Conservation (phyloP, 2,113 vertebrate species). For the Urocolius indicus region DNA sequence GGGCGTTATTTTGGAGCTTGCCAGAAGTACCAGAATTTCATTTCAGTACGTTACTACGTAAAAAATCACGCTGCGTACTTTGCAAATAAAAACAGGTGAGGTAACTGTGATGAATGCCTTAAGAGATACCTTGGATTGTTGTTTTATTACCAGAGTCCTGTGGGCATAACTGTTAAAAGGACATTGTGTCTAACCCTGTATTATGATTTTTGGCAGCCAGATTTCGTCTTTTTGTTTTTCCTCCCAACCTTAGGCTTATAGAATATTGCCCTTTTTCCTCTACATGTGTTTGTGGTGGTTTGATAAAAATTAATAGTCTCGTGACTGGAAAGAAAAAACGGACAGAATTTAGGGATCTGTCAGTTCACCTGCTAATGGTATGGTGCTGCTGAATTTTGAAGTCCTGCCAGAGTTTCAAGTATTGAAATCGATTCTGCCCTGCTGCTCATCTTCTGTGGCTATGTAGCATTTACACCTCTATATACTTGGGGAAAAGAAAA, state of each 20-base stretch:
- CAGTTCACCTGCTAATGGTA: not conserved
- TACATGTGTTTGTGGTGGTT: not conserved
- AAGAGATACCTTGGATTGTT: not conserved
- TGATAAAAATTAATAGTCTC: not conserved
- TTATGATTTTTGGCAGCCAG: not conserved
- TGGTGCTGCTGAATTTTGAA: not conserved
- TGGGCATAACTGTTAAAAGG: not conserved
- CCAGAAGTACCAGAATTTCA: not conserved
- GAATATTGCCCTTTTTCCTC: not conserved
- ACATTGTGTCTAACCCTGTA: not conserved
- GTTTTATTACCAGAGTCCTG: not conserved
- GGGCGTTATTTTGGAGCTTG: not conserved
- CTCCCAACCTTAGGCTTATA: not conserved
- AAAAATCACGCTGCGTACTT: not conserved
- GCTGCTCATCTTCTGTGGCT: not conserved
- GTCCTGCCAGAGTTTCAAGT: constrained; percentile 27
- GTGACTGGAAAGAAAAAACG: not conserved
- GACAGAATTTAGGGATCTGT: not conserved
- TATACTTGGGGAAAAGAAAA: not conserved
- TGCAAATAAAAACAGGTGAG: not conserved
- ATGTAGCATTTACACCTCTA: not conserved
- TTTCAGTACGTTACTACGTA: not conserved
- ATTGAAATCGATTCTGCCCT: not conserved
- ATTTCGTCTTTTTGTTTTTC: not conserved
- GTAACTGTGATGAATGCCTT: constrained; percentile 3